These are phyloP conservation scores for Lamprologus speciosus DNA, from an alignment of 2,113 vertebrate genomes.

Conservation along the genomic window DNA sequence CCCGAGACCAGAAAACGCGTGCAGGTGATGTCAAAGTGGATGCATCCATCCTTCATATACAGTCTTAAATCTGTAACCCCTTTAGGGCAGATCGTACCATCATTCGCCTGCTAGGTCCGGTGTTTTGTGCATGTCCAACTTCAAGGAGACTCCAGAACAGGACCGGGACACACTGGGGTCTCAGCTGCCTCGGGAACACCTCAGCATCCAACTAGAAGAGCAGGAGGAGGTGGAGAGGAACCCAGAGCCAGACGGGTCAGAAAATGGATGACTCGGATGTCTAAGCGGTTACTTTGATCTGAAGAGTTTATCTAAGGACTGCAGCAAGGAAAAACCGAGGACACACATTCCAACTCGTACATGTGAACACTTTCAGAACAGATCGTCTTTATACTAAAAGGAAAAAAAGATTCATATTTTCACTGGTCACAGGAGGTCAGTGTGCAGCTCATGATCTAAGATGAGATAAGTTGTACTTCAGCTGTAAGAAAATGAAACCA, in stretches of 20 bases:
- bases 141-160: background rate
- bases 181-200: fast-evolving
- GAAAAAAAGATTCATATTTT: too few relatives aligned
- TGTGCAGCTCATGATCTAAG: background rate
- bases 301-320: background rate
- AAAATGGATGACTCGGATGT: fast-evolving
- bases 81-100: fast-evolving
- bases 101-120: background rate
- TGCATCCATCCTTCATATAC: background rate
- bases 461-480: background rate
- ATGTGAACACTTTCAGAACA: background rate
- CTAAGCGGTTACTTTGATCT: background rate
- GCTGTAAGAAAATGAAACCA: background rate
- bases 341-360: background rate
- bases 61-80: background rate
- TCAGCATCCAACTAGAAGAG: background rate
- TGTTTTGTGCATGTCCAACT: background rate
- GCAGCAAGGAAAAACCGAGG: fast-evolving
- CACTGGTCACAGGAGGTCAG: background rate
- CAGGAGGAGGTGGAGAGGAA: background rate
- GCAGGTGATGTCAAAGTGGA: background rate
- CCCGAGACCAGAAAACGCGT: fast-evolving
- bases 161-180: background rate
- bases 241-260: background rate
- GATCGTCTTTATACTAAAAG: fast-evolving